Percentiles rank a stretch among this genome's conserved stretches.
Conservation (phyloP, 2,888 invertebrate species). For the Leptogaster cylindrica region DNA sequence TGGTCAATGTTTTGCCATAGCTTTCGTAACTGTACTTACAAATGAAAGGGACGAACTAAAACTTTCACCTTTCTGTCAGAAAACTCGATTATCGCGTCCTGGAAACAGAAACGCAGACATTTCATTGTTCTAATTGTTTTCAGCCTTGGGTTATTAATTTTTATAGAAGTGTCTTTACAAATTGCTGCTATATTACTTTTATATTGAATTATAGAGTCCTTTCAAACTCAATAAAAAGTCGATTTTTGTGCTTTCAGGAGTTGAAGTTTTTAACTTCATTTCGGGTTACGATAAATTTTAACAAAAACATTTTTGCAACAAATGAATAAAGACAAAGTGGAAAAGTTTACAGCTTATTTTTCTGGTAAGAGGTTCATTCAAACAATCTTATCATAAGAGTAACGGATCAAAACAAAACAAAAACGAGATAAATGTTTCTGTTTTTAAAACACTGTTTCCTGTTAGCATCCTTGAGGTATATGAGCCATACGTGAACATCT, state of each 20-base stretch:
- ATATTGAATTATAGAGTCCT: conserved; percentile 20
- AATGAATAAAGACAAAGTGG: too few species aligned
- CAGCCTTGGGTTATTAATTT: conserved; percentile 24
- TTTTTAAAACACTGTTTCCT: too few species aligned
- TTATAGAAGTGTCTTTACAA: conserved; percentile 15
- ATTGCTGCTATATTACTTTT: conserved; percentile 27
- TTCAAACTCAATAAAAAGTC: neutral
- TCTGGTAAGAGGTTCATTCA: too few species aligned
- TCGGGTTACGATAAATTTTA: too few species aligned
- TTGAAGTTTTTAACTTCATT: conserved; percentile 6
- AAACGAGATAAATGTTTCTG: too few species aligned
- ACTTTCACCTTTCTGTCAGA: conserved; percentile 10
- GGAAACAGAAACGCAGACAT: neutral
- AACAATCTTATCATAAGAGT: too few species aligned
- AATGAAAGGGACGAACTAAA: neutral
- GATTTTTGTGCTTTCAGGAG: neutral
- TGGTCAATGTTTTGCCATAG: neutral
- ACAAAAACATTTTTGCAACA: too few species aligned
- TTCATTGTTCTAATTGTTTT: conserved; percentile 28
- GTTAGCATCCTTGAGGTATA: too few species aligned
- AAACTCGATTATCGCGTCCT: neutral
- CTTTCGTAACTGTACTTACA: neutral
- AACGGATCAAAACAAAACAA: too few species aligned
- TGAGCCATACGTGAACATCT: too few species aligned
- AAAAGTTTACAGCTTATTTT: too few species aligned